Conservation (phyloP, 2,888 invertebrate genomes). For the Leucania comma region DNA sequence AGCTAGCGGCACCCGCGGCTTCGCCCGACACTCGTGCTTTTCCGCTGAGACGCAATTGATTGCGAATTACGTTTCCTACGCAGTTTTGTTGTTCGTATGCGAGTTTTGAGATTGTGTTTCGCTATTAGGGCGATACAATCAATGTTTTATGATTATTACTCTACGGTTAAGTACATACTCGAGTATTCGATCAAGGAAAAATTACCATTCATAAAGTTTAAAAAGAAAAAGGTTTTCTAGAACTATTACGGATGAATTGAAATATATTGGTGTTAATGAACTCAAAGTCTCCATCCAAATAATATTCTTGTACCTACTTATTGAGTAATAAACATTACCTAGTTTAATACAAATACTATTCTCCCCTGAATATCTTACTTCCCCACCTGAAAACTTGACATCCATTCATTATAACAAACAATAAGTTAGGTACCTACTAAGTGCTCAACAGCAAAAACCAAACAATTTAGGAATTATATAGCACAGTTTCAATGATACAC, state of each 20-base stretch:
- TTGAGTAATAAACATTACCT: not conserved
- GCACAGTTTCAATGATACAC: not conserved
- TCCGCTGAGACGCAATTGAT: constrained; percentile 32
- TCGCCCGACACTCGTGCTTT: constrained; percentile 13
- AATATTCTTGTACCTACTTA: not conserved
- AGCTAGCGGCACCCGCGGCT: constrained; percentile 25
- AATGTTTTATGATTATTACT: constrained; percentile 18
- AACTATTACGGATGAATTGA: not conserved
- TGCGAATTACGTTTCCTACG: constrained; percentile 19
- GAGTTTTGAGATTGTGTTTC: constrained; percentile 12
- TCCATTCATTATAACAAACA: not conserved
- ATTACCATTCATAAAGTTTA: not conserved
- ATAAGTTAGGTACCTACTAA: not conserved
- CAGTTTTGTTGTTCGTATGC: constrained; percentile 11
- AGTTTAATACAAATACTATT: not conserved
- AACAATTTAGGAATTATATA: not conserved
- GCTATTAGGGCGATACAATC: constrained; percentile 7
- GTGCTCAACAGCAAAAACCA: not conserved
- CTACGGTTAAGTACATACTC: not conserved
- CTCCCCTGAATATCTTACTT: not conserved
- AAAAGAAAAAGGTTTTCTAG: constrained; percentile 3
- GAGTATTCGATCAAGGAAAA: not conserved
- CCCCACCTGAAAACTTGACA: not conserved
- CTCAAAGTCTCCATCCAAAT: constrained; percentile 11
- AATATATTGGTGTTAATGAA: constrained; percentile 26